A percentile compares a stretch with the other conserved stretches of the same genome.
phyloP scores from a whole-genome alignment of 2,797 vertebrate genomes.

The Manis javanica region DNA sequence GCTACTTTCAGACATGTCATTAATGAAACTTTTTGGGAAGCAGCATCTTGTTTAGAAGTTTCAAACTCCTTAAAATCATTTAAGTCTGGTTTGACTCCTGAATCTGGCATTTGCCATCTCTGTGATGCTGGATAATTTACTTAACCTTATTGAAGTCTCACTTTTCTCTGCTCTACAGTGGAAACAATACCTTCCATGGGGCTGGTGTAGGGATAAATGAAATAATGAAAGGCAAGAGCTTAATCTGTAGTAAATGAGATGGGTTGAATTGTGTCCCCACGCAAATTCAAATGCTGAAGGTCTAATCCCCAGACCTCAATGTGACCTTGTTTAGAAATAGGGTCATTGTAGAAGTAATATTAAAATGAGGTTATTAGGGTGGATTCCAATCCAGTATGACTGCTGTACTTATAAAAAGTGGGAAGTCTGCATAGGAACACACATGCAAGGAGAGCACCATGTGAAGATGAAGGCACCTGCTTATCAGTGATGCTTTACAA shows the following conservation, averaged over 20 bases:
- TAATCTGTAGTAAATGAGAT: neutral
- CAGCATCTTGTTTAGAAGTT: neutral
- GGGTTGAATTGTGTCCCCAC: neutral
- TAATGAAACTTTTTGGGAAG: constrained; percentile 23
- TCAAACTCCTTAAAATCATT: neutral
- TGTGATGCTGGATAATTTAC: neutral
- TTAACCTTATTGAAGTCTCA: neutral
- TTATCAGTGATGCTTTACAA: neutral
- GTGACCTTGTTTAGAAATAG: neutral
- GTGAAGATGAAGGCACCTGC: neutral
- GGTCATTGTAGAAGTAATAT: neutral
- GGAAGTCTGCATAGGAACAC: too few relatives aligned
- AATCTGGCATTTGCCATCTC: neutral
- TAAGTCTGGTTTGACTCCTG: neutral
- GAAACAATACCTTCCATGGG: neutral
- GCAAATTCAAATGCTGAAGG: neutral
- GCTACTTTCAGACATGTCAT: neutral
- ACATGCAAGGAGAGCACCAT: accelerated
- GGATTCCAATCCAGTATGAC: neutral
- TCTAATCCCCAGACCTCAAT: neutral
- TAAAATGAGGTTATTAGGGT: neutral
- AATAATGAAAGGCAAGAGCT: neutral
- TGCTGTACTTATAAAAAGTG: neutral
- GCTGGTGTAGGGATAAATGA: neutral
- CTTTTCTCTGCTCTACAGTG: neutral